Evolutionary conservation across 2,113 vertebrate genomes (phyloP), one percentile per base, ranked within the genome.

Genomic region (Eidolon helvum): DNA sequence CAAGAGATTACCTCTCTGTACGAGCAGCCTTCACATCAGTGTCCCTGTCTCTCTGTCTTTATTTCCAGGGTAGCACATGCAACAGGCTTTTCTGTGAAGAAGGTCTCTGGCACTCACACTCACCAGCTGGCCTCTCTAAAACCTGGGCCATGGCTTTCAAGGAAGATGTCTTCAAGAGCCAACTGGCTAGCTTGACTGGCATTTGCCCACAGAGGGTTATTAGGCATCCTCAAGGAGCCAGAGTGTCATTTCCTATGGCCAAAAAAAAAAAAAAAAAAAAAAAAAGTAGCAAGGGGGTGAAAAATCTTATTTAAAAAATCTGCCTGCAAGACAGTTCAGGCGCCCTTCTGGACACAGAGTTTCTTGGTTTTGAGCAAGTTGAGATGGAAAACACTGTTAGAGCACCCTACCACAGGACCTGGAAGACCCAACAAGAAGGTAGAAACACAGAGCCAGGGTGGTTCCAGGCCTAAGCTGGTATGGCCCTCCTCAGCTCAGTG

Each of bases 111-210:
- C 66, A 71, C 59, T 18, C 75, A 48, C 7, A 12, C 18, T 38
- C 33, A 68, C 50, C 26, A 55, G 28, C 83, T 28, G 16, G 82
- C 35, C 69, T 80, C 66, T 43, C 55, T 24, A 78, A 90, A 93
- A 91, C 35, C 53, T 59, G n/a, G 82, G 77, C 55, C 53, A 35
- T 53, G 43, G 50, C 79, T 93, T 96, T 97, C 89, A 91, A 94
- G 82, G 68, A 96, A 97, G 93, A 72, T 22, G 26, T 97, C 65
- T 43, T 28, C 14, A 53, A 53, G 85, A 89, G 91, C 95, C 89
- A 97, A 86, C 83, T 93, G 93, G 95, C 95, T 95, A 69, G 53
- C 71, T 65, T 75, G 66, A 61, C 5, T 90, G 94, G 94, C 93
- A 93, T 63, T 82, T 94, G 63, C 85, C 66, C 82, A 79, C n/a